Evolutionary conservation across 2,888 invertebrate species (phyloP).

Genomic region (Globia sparganii): DNA sequence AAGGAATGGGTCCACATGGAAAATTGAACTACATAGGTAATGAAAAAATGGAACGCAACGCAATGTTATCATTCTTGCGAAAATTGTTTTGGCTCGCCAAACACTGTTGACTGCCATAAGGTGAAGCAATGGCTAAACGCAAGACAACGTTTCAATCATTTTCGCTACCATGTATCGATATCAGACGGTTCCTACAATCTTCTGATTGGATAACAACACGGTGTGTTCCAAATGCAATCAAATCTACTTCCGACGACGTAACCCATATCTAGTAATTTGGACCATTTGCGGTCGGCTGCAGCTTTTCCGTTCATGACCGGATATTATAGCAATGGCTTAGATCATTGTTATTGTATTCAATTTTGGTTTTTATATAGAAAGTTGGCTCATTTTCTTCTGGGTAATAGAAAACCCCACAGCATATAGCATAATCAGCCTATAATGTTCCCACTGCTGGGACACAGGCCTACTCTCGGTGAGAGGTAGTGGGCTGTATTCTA

Average conservation of each 20-base stretch:
- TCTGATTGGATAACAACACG: slow-evolving; percentile 22
- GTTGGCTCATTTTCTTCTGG: not conserved
- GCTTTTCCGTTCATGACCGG: slow-evolving; percentile 40
- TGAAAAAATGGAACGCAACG: not conserved
- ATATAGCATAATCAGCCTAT: not conserved
- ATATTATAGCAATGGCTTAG: slow-evolving; percentile 15
- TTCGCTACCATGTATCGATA: not conserved
- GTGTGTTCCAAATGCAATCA: slow-evolving; percentile 11
- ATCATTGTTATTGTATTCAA: slow-evolving; percentile 20
- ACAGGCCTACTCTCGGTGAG: not conserved
- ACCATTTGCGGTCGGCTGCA: slow-evolving; percentile 37
- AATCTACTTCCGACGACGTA: slow-evolving; percentile 34
- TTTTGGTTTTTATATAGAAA: slow-evolving; percentile 34
- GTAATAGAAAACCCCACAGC: not conserved
- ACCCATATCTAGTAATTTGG: slow-evolving; percentile 30
- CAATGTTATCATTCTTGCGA: not conserved
- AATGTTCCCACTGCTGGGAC: not conserved
- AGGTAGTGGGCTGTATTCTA: not conserved
- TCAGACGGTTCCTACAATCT: slow-evolving; percentile 4
- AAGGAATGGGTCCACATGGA: too few species aligned
- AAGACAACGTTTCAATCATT: not conserved
- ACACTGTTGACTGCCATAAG: not conserved
- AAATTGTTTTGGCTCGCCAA: not conserved
- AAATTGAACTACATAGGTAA: not conserved
- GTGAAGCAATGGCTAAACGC: too few species aligned